phyloP scores from a whole-genome alignment of 1,140 invertebrate species.

The Drosophila seguyi region DNA sequence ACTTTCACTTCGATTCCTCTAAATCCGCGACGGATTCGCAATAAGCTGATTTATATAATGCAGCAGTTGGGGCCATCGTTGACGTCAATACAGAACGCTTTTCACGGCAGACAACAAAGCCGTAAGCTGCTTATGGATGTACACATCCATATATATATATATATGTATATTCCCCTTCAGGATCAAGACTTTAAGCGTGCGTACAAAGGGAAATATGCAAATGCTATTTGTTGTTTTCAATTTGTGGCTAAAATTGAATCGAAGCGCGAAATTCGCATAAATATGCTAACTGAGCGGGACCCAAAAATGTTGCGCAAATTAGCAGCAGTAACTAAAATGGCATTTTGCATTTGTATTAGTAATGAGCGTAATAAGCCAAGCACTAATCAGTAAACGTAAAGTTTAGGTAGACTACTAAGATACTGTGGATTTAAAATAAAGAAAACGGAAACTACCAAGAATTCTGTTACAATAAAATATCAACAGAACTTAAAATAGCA shows the following conservation, averaged over 20 bases:
- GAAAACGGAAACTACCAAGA: neutral
- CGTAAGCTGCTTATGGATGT: conserved; percentile 66
- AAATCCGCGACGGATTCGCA: conserved; percentile 17
- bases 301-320: conserved; percentile 68
- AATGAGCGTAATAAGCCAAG: conserved; percentile 51
- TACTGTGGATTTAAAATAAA: conserved; percentile 8
- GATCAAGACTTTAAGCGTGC: conserved; percentile 18
- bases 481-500: neutral
- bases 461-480: neutral
- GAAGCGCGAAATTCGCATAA: conserved; percentile 72
- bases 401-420: neutral
- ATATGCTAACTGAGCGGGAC: conserved; percentile 72
- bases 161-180: conserved; percentile 23
- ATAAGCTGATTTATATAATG: conserved; percentile 62
- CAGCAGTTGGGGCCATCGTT: conserved; percentile 31
- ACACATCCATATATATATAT: neutral
- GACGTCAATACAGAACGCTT: conserved; percentile 63
- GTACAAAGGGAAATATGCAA: conserved; percentile 27
- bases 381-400: conserved; percentile 33
- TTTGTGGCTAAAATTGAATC: conserved; percentile 63
- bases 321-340: conserved; percentile 66
- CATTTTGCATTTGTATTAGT: conserved; percentile 54
- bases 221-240: conserved; percentile 69
- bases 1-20: conserved; percentile 30
- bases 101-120: conserved; percentile 58